Evolutionary conservation across 1,140 invertebrate species (phyloP), one percentile per base, ranked within the genome.

Genomic region (Cydia amplana): DNA sequence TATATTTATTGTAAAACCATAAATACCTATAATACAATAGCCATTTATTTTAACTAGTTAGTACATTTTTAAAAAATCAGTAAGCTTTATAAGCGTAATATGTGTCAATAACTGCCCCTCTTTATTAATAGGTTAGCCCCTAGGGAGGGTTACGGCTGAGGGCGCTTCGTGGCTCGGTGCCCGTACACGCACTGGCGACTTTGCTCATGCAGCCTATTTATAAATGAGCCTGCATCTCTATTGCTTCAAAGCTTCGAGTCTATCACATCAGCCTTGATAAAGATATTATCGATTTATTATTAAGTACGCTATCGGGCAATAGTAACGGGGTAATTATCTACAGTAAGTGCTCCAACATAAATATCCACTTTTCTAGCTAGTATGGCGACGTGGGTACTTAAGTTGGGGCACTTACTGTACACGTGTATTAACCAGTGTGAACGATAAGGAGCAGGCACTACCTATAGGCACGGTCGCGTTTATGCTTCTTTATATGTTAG

Each of bases 121-220:
- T 70, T 70, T 70, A 70, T 70, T 70, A 70, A 70, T 70, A 75
- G 55, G 78, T 75, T 75, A 72, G 67, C 51, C 14, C 16, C 65
- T 70, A 65, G 64, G 72, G 16, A 28, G 73, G 70, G 78, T 82
- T 74, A 88, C 86, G 87, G 80, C 77, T 83, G 82, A 89, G 75
- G 82, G 84, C 75, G n/a, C 65, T 72, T 76, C 74, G 77, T 77
- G 72, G 65, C 73, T 72, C 76, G 77, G 79, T 79, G 86, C 75
- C 82, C 76, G 79, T 79, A 80, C 82, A 87, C 89, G 88, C 88
- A 88, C 88, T 87, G 86, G 70, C 79, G 83, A 72, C 55, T 28
- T 4, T 49, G 67, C 74, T 77, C 79, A 76, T 78, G 65, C 65
- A 70, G 65, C 32, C 65, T 70, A 70, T 70, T 70, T 70, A 70